Evolutionary conservation across 2,888 invertebrate species (phyloP).

Genomic region (Microctonus aethiopoides): DNA sequence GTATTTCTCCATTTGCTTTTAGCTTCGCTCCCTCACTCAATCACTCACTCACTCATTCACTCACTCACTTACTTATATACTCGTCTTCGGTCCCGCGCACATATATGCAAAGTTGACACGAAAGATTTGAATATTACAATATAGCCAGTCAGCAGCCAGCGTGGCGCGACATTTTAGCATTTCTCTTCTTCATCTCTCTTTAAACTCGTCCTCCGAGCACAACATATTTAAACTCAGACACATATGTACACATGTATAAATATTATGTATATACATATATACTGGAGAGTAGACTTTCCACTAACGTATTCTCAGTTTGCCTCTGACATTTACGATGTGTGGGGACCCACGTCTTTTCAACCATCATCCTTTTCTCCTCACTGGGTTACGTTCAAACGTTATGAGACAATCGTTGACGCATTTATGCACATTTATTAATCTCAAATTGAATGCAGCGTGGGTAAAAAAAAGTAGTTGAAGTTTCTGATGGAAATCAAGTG

Average conservation of each 20-base stretch:
- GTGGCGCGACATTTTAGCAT: slow-evolving; percentile 12
- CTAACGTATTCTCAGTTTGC: slow-evolving; percentile 26
- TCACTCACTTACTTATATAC: too few species aligned
- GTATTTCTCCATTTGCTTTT: slow-evolving; percentile 1
- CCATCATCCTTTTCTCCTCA: not conserved
- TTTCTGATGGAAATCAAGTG: too few species aligned
- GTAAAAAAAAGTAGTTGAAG: too few species aligned
- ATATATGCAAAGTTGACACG: not conserved
- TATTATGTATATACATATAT: not conserved
- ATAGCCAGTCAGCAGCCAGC: slow-evolving; percentile 4
- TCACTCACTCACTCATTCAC: not conserved
- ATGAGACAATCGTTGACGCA: slow-evolving; percentile 25
- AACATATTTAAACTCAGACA: slow-evolving; percentile 31
- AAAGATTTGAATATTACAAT: not conserved
- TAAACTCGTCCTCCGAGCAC: slow-evolving; percentile 25
- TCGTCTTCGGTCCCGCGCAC: not conserved
- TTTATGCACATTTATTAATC: not conserved
- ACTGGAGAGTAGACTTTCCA: slow-evolving; percentile 20
- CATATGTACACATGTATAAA: slow-evolving; percentile 34
- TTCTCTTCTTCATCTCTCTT: slow-evolving; percentile 9
- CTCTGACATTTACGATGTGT: slow-evolving; percentile 45
- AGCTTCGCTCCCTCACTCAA: not conserved
- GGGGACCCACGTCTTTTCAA: slow-evolving; percentile 21
- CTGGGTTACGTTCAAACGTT: slow-evolving; percentile 7
- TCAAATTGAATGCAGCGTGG: not conserved